Percentiles rank a stretch among this genome's conserved stretches.
Conservation (phyloP, 2,113 vertebrate species). For the Aspiorhynchus laticeps region DNA sequence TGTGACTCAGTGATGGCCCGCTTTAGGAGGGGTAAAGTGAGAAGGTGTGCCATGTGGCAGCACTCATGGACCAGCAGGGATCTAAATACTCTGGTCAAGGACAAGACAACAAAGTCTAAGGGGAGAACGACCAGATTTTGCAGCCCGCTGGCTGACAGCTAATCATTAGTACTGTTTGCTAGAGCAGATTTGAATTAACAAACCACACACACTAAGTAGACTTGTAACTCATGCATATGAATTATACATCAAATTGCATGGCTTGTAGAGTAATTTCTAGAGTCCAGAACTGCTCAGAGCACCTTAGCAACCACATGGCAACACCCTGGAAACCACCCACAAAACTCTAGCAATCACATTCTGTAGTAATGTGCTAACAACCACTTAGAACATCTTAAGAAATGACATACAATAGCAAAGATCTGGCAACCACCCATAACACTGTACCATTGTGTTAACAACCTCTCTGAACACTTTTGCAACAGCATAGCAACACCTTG, state of each 20-base stretch:
- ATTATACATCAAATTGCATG: background rate
- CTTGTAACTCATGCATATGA: background rate
- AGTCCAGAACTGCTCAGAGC: background rate
- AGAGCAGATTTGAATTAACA: background rate
- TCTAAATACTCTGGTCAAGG: conserved; percentile 21
- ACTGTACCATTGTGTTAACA: too few species aligned
- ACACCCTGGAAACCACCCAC: background rate
- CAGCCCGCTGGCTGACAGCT: background rate
- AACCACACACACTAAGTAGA: too few species aligned
- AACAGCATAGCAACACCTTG: background rate
- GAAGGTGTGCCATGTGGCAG: background rate
- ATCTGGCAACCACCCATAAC: background rate
- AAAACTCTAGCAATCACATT: background rate
- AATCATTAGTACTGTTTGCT: background rate
- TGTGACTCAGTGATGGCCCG: background rate
- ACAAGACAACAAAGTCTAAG: background rate
- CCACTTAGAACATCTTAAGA: background rate
- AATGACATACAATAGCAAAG: background rate
- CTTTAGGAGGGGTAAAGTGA: background rate
- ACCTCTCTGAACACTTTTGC: background rate
- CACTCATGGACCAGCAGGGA: background rate
- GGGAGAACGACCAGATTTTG: background rate
- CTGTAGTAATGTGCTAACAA: background rate
- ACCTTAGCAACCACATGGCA: background rate
- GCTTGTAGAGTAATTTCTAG: background rate